Percentiles rank a stretch among this genome's conserved stretches.
phyloP scores from a whole-genome alignment of 2,113 vertebrate species.

The Perca schrenkii region DNA sequence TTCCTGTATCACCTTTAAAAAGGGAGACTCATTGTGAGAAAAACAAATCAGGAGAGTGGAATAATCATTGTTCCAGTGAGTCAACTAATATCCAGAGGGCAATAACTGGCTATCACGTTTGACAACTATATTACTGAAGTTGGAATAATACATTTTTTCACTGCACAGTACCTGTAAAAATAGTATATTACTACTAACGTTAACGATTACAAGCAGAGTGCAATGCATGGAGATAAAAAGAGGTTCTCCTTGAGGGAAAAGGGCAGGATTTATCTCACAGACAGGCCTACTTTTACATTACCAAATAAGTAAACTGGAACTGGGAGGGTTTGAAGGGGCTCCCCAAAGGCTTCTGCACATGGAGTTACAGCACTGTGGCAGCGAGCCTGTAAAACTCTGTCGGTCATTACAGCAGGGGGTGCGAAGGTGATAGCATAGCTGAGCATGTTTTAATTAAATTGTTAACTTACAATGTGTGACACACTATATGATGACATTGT shows the following conservation, averaged over 20 bases:
- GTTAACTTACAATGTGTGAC: neutral
- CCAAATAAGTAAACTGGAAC: constrained; percentile 31
- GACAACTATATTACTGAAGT: neutral
- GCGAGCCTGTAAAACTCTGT: neutral
- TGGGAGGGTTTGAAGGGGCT: constrained; percentile 24
- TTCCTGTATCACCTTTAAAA: constrained; percentile 1
- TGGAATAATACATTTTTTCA: constrained; percentile 2
- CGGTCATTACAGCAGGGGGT: neutral
- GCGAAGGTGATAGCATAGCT: constrained; percentile 10
- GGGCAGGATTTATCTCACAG: constrained; percentile 47
- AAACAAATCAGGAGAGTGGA: neutral
- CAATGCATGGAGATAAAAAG: constrained; percentile 50
- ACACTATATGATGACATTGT: neutral
- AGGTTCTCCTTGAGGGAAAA: constrained; percentile 69
- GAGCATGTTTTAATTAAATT: constrained; percentile 19
- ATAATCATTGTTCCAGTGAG: neutral
- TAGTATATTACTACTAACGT: neutral
- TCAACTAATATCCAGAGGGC: neutral
- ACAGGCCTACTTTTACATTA: constrained; percentile 70
- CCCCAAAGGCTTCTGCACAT: constrained; percentile 41
- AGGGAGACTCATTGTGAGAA: constrained; percentile 7
- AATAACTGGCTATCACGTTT: neutral
- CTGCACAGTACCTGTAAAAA: neutral
- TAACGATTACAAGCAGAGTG: constrained; percentile 48
- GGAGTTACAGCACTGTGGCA: constrained; percentile 9